Evolutionary conservation across 2,888 invertebrate species (phyloP), one percentile per base, ranked within the genome.

Genomic region (Pogonocherus hispidulus): DNA sequence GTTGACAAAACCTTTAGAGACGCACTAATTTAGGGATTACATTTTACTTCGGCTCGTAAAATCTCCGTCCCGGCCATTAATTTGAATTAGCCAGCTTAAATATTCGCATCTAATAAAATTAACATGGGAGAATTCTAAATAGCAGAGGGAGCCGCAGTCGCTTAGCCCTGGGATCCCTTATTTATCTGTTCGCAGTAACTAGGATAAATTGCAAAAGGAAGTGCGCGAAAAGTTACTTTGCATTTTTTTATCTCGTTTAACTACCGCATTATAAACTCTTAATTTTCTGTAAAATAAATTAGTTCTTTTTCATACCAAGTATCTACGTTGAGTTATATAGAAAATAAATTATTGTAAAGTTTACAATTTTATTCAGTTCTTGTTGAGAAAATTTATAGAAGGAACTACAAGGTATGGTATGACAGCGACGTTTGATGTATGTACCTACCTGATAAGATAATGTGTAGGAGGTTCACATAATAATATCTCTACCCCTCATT

Each of bases 71-170:
- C 55, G 20, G 20, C 37, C 35, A 35, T 54, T 54, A 35, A 55
- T 55, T 41, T 55, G 37, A 55, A 55, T 55, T 55, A 55, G 41
- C 18, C 32, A 32, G 52, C 55, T 55, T 37, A 37, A 18, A 35
- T 37, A 19, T 55, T 55, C 55, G 20, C 18, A 55, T 55, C 22
- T 14, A 55, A 37, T 37, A 14, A 35, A 37, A 55, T 55, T 55
- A 41, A 37, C n/a, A 20, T 22, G 35, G 22, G 14, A 41, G 20
- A 11, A 55, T 55, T 54, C 54, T 18, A 35, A 41, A 55, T 55
- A 55, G 14, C 27, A 27, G 27, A 32, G 14, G 27, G 14, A 11
- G 32, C 52, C n/a, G 4, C 27, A 27, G 27, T 27, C 41, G 41
- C 41, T 41, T 41, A 41, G 52, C 9, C 1, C 3, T n/a, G n/a